Base-by-base conservation (phyloP, 1,140 invertebrate genomes). In the Drosophila lacteicornis region DNA sequence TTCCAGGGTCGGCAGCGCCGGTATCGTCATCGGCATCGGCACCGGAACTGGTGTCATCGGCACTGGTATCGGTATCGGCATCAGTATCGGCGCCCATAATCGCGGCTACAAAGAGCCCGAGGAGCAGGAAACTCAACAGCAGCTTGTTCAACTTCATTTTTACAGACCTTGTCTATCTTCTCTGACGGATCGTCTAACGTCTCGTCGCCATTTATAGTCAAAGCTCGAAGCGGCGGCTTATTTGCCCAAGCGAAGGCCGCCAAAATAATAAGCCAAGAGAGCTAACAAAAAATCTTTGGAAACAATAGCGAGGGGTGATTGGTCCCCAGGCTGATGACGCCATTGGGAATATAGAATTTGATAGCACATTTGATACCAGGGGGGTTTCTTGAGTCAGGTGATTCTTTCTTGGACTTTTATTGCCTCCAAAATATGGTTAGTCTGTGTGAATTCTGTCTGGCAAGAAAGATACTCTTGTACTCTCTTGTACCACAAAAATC, bases 91-190 rank as follows among this genome's bases (percentile, higher is more conserved):
- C 67, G 13, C 66, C 61, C 17, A 47, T 9, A 59, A 33, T 22
- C 53, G 5, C 11, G 46, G 57, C 30, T 1, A 59, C 17, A n/a
- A 50, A 60, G 8, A 77, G 22, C 22, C 74, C 74, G 1, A 86
- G 42, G 53, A 71, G 68, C 15, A 86, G 62, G 19, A 74, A 66
- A 38, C 60, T 58, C 30, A 86, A 22, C 22, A 83, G 53, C 27
- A 83, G 11, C 19, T 56, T 80, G 42, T 66, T 73, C 51, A 69
- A 88, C 76, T 76, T 87, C 83, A 86, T 86, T 33, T 56, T 36
- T 19, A 13, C 40, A 56, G 19, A 30, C 25, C 50, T 68, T n/a
- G n/a, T 19, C 33, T 61, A 13, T 58, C 11, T 71, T 42, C 13
- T 62, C 56, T 62, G 74, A 68, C 74, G 40, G 2, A 22, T 58